Evolutionary conservation across 2,888 invertebrate genomes (phyloP).

Genomic region (Lepidochitona cinerea): DNA sequence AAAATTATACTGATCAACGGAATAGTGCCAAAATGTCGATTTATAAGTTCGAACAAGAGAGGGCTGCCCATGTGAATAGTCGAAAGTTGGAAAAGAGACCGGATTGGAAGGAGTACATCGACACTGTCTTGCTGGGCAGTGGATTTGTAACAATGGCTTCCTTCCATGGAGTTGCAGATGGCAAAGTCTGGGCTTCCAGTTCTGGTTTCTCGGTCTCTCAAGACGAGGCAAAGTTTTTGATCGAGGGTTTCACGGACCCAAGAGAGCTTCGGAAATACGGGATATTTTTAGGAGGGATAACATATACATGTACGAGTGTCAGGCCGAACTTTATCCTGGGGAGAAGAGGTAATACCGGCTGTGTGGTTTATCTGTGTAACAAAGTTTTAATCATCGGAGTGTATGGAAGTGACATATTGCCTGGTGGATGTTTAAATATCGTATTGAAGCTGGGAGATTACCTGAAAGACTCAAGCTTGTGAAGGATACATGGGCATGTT

Average conservation of each 20-base stretch:
- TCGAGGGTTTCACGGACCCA: constrained; percentile 46
- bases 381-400: constrained; percentile 46
- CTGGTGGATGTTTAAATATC: constrained; percentile 47
- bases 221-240: constrained; percentile 38
- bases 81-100: constrained; percentile 36
- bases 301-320: constrained; percentile 44
- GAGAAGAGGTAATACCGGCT: constrained; percentile 45
- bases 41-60: neutral
- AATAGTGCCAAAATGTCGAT: no score
- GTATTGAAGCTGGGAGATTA: constrained; percentile 52
- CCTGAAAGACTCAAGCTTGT: constrained; percentile 49
- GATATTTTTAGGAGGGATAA: constrained; percentile 32
- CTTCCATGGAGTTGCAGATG: constrained; percentile 40
- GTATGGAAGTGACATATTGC: constrained; percentile 49
- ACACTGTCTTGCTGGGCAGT: constrained; percentile 47
- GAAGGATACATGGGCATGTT: constrained; percentile 19
- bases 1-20: no score
- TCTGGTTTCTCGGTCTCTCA: constrained; percentile 35
- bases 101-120: constrained; percentile 54
- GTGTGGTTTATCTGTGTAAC: constrained; percentile 45
- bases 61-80: neutral
- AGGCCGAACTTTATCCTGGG: constrained; percentile 41
- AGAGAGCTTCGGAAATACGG: constrained; percentile 42
- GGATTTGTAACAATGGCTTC: constrained; percentile 47
- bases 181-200: constrained; percentile 45